Conservation (phyloP, 2,888 invertebrate species). For the Drosophila demipolita region DNA sequence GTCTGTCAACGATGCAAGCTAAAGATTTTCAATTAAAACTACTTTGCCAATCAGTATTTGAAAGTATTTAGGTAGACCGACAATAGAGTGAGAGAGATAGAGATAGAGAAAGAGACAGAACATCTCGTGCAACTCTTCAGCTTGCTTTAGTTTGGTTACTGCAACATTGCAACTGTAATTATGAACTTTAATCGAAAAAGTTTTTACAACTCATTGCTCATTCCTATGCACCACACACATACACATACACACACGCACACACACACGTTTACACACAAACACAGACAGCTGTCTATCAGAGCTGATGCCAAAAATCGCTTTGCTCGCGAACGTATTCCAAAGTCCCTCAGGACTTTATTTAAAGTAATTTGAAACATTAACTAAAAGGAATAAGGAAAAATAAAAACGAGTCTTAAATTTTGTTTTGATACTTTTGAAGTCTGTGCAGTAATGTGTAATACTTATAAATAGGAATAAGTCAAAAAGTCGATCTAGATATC, state of each 20-base stretch:
- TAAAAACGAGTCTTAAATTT: background rate
- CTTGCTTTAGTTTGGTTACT: slow-evolving; percentile 16
- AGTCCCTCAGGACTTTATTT: slow-evolving; percentile 9
- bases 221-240: slow-evolving; percentile 43
- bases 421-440: background rate
- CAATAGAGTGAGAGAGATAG: background rate
- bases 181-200: slow-evolving; percentile 80
- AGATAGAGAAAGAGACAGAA: background rate
- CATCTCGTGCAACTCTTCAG: background rate
- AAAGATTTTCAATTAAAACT: slow-evolving; percentile 81
- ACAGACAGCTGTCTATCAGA: slow-evolving; percentile 64
- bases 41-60: slow-evolving; percentile 74
- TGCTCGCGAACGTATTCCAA: slow-evolving; percentile 4
- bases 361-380: slow-evolving; percentile 18
- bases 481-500: background rate
- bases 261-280: slow-evolving; percentile 10
- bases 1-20: slow-evolving; percentile 50
- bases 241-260: slow-evolving; percentile 6
- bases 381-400: background rate
- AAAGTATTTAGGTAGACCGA: slow-evolving; percentile 34
- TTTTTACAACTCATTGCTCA: slow-evolving; percentile 77
- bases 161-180: slow-evolving; percentile 71
- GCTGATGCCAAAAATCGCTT: slow-evolving; percentile 43
- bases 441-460: background rate
- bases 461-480: background rate